Percentiles rank a stretch among this genome's conserved stretches.
Conservation (phyloP, 2,888 invertebrate genomes). For the Amphipoea lucens region DNA sequence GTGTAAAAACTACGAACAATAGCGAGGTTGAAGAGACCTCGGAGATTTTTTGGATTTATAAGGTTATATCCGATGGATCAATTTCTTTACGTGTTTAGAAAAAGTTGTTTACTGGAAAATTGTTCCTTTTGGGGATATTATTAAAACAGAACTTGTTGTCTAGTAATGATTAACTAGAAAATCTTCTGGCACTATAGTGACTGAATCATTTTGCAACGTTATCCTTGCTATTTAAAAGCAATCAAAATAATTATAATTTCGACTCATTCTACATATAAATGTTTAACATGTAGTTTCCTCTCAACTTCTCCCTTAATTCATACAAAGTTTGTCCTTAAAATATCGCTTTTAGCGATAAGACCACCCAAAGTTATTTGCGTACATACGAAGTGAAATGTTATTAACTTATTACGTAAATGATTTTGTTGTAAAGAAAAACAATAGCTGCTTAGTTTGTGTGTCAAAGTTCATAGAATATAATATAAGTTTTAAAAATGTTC, state of each 20-base stretch:
- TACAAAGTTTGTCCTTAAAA: too few species aligned
- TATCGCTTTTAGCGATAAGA: too few species aligned
- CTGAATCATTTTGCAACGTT: too few species aligned
- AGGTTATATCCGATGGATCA: slow-evolving; percentile 28
- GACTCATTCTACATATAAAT: background rate
- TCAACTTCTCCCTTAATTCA: background rate
- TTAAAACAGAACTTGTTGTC: background rate
- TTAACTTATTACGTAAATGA: too few species aligned
- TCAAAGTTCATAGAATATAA: too few species aligned
- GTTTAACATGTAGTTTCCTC: background rate
- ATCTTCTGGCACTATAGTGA: background rate
- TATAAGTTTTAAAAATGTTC: too few species aligned
- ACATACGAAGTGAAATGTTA: too few species aligned
- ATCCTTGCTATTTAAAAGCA: background rate
- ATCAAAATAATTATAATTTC: background rate
- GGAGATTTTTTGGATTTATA: slow-evolving; percentile 66
- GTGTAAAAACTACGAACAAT: slow-evolving; percentile 73
- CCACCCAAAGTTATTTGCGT: too few species aligned
- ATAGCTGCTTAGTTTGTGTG: too few species aligned
- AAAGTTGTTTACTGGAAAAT: background rate
- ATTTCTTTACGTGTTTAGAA: background rate
- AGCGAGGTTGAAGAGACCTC: slow-evolving; percentile 74
- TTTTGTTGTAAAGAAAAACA: too few species aligned
- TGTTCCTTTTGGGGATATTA: background rate
- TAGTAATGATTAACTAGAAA: background rate